Conservation (phyloP, 2,888 invertebrate species). For the Scaptomyza polygonia region DNA sequence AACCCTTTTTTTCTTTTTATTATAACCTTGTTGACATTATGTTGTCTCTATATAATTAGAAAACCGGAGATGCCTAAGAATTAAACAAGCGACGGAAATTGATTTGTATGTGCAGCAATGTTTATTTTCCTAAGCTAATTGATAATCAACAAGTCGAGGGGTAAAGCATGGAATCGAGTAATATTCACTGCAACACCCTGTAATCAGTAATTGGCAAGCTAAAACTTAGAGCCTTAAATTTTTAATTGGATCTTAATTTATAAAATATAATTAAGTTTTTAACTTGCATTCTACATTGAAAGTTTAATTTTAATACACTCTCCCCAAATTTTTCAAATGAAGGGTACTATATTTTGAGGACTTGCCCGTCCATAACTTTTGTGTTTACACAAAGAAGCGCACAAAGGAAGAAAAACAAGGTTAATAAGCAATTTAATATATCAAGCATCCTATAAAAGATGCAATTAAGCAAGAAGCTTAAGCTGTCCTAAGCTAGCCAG, state of each 20-base stretch:
- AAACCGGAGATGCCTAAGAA: slow-evolving; percentile 8
- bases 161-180: not conserved
- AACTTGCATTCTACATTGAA: not conserved
- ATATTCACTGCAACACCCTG: slow-evolving; percentile 17
- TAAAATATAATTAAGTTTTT: not conserved
- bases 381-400: slow-evolving; percentile 35
- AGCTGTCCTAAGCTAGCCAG: slow-evolving; percentile 19
- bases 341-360: slow-evolving; percentile 2
- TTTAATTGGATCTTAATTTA: not conserved
- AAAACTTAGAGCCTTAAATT: no score
- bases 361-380: slow-evolving; percentile 15
- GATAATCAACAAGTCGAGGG: slow-evolving; percentile 45
- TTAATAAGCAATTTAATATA: slow-evolving; percentile 52
- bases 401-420: slow-evolving; percentile 38
- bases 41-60: slow-evolving; percentile 2
- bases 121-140: slow-evolving; percentile 45
- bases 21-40: not conserved
- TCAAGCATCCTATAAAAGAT: slow-evolving; percentile 25
- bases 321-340: not conserved
- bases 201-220: not conserved
- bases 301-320: not conserved
- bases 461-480: slow-evolving; percentile 47
- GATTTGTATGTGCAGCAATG: slow-evolving; percentile 21
- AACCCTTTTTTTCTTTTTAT: slow-evolving; percentile 8
- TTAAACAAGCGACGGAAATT: slow-evolving; percentile 19